These are phyloP conservation scores for Anabas testudineus DNA, from an alignment of 2,797 vertebrate species.

Conservation along the genomic window DNA sequence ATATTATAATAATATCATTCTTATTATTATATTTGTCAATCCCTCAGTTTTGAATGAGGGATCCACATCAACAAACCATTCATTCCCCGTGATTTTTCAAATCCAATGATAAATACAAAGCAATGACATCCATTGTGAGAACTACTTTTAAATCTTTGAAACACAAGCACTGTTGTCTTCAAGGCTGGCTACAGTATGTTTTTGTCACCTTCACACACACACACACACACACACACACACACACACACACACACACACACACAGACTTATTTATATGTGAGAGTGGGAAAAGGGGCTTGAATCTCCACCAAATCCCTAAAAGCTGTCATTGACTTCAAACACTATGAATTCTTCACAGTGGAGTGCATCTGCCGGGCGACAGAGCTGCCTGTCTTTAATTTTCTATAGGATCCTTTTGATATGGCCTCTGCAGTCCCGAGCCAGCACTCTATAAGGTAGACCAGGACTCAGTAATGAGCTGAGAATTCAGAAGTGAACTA, in stretches of 20 bases:
- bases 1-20: too few relatives aligned
- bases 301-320: constrained; percentile 78
- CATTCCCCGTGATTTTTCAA: neutral
- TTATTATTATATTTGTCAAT: too few relatives aligned
- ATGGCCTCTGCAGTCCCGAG: constrained; percentile 57
- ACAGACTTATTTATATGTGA: constrained; percentile 65
- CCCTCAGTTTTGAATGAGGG: too few relatives aligned
- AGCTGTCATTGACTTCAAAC: constrained; percentile 81
- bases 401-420: constrained; percentile 73
- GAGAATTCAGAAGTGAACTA: constrained; percentile 1
- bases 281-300: constrained; percentile 58
- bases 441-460: constrained; percentile 28
- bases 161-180: constrained; percentile 27
- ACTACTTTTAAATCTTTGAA: constrained; percentile 34
- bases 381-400: constrained; percentile 60
- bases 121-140: constrained; percentile 35
- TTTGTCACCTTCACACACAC: constrained; percentile 66
- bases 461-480: constrained; percentile 26
- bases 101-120: constrained; percentile 29
- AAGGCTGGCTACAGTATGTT: constrained; percentile 43
- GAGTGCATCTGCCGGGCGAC: constrained; percentile 58
- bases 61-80: neutral
- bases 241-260: constrained; percentile 17
- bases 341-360: constrained; percentile 62
- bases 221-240: constrained; percentile 20